These are phyloP conservation scores for Psophia crepitans DNA, from an alignment of 2,113 vertebrate species.

Conservation along the genomic window DNA sequence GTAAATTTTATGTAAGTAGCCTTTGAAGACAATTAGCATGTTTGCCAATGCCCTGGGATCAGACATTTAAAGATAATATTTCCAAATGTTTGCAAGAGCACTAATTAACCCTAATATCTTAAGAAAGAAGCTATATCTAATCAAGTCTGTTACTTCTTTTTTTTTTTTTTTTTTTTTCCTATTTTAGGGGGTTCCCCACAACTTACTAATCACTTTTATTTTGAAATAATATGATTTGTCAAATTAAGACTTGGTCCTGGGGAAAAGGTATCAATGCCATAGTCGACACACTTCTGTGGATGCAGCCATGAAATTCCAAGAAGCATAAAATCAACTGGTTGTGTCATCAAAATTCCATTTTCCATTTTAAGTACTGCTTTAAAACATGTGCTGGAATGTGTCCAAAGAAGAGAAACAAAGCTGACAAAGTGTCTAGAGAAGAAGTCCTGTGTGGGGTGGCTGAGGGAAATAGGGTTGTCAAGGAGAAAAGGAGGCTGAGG, in stretches of 20 bases:
- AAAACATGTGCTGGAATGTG: accelerated
- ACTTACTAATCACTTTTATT: background rate
- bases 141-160: background rate
- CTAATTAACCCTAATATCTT: background rate
- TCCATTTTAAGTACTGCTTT: background rate
- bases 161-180: background rate
- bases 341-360: background rate
- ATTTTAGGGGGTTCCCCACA: background rate
- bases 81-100: background rate
- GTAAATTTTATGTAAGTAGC: background rate
- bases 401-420: background rate
- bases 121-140: background rate
- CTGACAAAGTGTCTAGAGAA: background rate
- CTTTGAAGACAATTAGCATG: background rate
- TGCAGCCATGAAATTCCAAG: background rate
- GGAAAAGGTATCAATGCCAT: background rate
- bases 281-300: background rate
- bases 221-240: background rate
- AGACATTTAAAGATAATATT: background rate
- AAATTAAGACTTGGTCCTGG: background rate
- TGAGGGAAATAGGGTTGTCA: background rate
- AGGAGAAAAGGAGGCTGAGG: background rate
- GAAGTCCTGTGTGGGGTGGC: accelerated
- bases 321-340: background rate
- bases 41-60: background rate